phyloP scores from a whole-genome alignment of 1,140 invertebrate species.

The Neuroterus valhalla region DNA sequence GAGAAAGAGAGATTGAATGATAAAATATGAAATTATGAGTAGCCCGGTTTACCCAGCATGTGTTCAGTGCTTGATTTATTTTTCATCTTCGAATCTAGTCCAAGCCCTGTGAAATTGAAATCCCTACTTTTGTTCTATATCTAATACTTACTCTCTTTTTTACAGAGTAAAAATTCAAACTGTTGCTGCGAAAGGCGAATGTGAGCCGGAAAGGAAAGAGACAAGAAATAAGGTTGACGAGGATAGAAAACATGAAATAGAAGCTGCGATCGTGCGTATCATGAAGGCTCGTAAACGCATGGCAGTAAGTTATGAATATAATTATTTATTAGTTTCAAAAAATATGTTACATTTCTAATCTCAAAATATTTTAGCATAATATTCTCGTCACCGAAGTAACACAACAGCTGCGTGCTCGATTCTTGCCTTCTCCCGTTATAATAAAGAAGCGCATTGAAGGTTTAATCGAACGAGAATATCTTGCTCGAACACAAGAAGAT shows the following conservation, averaged over 20 bases:
- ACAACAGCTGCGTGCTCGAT: conserved; percentile 95
- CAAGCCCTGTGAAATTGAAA: too few relatives aligned
- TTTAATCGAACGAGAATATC: conserved; percentile 98
- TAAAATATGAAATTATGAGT: too few relatives aligned
- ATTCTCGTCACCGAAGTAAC: conserved; percentile 98
- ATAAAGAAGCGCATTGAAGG: conserved; percentile 99
- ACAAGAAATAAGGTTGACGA: conserved; percentile 99
- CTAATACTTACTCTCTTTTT: conserved; percentile 34
- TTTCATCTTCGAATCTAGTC: too few relatives aligned
- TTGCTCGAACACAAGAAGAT: conserved; percentile 96
- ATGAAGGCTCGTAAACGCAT: conserved; percentile 99
- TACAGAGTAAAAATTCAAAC: conserved; percentile 93
- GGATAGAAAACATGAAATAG: conserved; percentile 99
- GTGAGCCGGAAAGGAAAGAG: conserved; percentile 98
- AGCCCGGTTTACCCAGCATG: too few relatives aligned
- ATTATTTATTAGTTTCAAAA: conserved; percentile 26
- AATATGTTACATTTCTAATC: conserved; percentile 10
- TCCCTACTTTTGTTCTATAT: too few relatives aligned
- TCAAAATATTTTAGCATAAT: conserved; percentile 83
- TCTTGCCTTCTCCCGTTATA: conserved; percentile 97
- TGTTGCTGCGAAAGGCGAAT: conserved; percentile 97
- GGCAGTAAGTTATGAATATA: conserved; percentile 77
- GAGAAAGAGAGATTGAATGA: too few relatives aligned
- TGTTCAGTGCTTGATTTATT: too few relatives aligned
- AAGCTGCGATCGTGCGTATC: conserved; percentile 99